These are phyloP conservation scores for Lydus trimaculatus DNA, from an alignment of 2,888 invertebrate genomes.

Conservation along the genomic window DNA sequence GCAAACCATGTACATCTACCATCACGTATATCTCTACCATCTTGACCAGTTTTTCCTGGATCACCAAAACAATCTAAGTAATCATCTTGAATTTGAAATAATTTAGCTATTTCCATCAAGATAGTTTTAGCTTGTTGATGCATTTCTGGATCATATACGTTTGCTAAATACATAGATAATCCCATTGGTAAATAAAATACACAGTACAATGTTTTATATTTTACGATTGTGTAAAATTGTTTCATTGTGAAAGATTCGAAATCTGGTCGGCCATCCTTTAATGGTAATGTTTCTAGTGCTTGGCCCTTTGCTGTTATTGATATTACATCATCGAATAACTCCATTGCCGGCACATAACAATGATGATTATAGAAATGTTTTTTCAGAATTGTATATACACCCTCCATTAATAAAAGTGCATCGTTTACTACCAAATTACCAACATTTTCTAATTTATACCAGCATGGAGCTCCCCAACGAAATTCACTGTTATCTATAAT, in stretches of 20 bases:
- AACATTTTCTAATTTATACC: slow-evolving; percentile 75
- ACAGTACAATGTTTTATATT: slow-evolving; percentile 93
- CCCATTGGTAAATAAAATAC: slow-evolving; percentile 93
- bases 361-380: slow-evolving; percentile 55
- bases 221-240: slow-evolving; percentile 83
- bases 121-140: slow-evolving; percentile 87
- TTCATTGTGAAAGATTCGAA: slow-evolving; percentile 82
- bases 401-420: slow-evolving; percentile 78
- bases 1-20: slow-evolving; percentile 97
- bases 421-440: slow-evolving; percentile 87
- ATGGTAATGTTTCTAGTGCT: slow-evolving; percentile 78
- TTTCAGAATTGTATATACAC: slow-evolving; percentile 80
- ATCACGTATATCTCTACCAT: slow-evolving; percentile 91
- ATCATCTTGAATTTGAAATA: slow-evolving; percentile 95
- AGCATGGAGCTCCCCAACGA: slow-evolving; percentile 89
- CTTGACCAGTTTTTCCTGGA: slow-evolving; percentile 84
- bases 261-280: slow-evolving; percentile 67
- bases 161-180: slow-evolving; percentile 85
- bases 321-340: slow-evolving; percentile 82
- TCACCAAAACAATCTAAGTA: slow-evolving; percentile 92
- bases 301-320: slow-evolving; percentile 84
- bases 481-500: slow-evolving; percentile 87
- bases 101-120: slow-evolving; percentile 90
- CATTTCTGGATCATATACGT: slow-evolving; percentile 77
- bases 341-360: slow-evolving; percentile 80